A percentile compares a stretch with the other conserved stretches of the same genome.
phyloP scores from a whole-genome alignment of 2,888 invertebrate species.

The Prenolepis imparis region DNA sequence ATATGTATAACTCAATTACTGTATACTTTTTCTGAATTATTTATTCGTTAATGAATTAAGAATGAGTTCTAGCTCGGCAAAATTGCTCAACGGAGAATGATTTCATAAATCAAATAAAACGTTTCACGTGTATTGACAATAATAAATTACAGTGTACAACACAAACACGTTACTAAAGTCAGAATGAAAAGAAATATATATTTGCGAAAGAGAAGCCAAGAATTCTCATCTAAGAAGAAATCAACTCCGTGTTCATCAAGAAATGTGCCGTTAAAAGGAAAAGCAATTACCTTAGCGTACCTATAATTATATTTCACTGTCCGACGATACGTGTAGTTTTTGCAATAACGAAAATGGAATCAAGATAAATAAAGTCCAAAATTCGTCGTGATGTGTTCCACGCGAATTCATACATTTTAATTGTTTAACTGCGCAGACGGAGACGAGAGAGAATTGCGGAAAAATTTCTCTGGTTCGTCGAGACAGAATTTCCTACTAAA shows the following conservation, averaged over 20 bases:
- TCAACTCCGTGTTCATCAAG: slow-evolving; percentile 24
- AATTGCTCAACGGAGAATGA: not conserved
- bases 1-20: not conserved
- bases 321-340: not conserved
- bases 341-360: not conserved
- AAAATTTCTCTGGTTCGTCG: not conserved
- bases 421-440: not conserved
- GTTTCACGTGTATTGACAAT: slow-evolving; percentile 1
- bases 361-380: slow-evolving; percentile 20
- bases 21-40: not conserved
- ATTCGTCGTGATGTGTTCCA: not conserved
- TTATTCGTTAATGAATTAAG: not conserved
- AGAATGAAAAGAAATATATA: not conserved
- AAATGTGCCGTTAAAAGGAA: slow-evolving; percentile 37
- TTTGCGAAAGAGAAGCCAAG: not conserved
- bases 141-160: not conserved
- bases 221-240: slow-evolving; percentile 25
- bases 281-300: slow-evolving; percentile 29
- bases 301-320: slow-evolving; percentile 26
- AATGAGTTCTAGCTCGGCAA: not conserved
- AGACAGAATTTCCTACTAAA: slow-evolving; percentile 5
- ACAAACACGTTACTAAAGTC: not conserved
- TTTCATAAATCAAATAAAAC: not conserved
- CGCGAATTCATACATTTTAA: not conserved
- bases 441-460: not conserved